Conservation (phyloP, 2,113 vertebrate genomes). For the Fukomys damarensis region DNA sequence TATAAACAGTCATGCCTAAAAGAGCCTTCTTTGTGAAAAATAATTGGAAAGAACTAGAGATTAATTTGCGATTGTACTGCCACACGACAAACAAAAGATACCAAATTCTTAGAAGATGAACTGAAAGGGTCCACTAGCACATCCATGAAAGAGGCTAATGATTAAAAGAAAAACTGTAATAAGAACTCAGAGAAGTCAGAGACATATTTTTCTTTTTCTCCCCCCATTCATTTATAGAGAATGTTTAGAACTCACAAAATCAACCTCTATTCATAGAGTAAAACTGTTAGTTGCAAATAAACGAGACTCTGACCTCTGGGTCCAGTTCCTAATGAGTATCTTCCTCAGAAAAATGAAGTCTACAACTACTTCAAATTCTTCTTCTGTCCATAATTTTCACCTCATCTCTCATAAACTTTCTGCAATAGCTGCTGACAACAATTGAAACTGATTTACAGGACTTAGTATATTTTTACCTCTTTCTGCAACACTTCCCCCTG, state of each 20-base stretch:
- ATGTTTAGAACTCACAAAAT: background rate
- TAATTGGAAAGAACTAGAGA: background rate
- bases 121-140: background rate
- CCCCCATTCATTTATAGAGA: background rate
- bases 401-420: background rate
- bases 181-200: constrained; percentile 30
- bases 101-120: background rate
- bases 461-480: background rate
- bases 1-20: background rate
- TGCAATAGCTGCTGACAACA: background rate
- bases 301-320: background rate
- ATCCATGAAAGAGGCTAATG: background rate
- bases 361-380: background rate
- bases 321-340: background rate
- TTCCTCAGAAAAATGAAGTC: background rate
- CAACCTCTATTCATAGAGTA: background rate
- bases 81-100: background rate
- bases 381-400: constrained; percentile 20
- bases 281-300: constrained; percentile 21
- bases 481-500: background rate
- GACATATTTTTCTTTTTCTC: background rate
- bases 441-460: background rate
- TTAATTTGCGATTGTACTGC: background rate
- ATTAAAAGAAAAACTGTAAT: background rate
- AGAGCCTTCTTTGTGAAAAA: background rate